These are phyloP conservation scores for Anticlea derivata DNA, from an alignment of 2,888 invertebrate genomes.

Conservation along the genomic window DNA sequence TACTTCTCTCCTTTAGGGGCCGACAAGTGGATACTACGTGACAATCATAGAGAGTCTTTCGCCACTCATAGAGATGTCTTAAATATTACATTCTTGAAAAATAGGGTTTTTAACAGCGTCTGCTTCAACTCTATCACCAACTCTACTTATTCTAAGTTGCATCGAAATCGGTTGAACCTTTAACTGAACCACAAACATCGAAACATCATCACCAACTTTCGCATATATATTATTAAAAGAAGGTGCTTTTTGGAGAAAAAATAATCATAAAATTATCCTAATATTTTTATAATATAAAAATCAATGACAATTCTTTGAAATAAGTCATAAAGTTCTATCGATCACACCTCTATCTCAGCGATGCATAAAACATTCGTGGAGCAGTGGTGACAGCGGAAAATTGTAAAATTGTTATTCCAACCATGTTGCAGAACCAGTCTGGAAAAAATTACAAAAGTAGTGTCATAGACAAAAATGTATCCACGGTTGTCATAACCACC, in stretches of 20 bases:
- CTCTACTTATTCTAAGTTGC: no score
- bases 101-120: no score
- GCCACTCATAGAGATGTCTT: not conserved
- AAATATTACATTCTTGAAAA: not conserved
- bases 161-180: no score
- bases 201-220: no score
- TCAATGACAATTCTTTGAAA: no score
- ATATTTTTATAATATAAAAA: no score
- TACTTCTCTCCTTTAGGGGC: constrained; percentile 71
- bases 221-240: no score
- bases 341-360: constrained; percentile 9
- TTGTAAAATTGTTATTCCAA: constrained; percentile 80
- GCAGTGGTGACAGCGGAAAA: constrained; percentile 68
- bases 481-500: constrained; percentile 57
- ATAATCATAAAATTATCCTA: no score
- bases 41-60: constrained; percentile 31
- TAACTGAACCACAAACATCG: no score
- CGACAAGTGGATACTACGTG: constrained; percentile 74
- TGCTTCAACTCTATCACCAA: no score
- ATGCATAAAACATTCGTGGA: not conserved
- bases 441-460: constrained; percentile 78
- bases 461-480: constrained; percentile 67
- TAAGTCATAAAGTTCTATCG: not conserved
- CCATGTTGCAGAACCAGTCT: constrained; percentile 70
- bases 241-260: not conserved